Percentiles rank a stretch among this genome's conserved stretches.
Conservation (phyloP, 2,113 vertebrate species). For the Tachysurus vachellii region DNA sequence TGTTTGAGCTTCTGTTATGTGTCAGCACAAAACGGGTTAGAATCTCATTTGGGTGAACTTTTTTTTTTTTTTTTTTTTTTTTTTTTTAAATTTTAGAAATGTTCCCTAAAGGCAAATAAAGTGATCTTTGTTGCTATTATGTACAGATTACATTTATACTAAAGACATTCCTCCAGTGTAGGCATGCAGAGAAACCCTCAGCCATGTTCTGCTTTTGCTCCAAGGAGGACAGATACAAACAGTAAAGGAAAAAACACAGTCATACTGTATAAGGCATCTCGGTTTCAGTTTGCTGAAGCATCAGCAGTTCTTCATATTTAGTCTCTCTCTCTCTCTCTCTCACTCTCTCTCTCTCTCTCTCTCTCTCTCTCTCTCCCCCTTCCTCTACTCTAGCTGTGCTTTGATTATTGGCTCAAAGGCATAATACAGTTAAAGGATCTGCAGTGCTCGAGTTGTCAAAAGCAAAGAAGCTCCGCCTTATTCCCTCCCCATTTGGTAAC, state of each 20-base stretch:
- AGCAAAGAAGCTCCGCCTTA: neutral
- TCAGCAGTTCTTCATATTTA: constrained; percentile 35
- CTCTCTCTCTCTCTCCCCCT: constrained; percentile 25
- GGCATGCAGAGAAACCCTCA: neutral
- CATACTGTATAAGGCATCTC: constrained; percentile 18
- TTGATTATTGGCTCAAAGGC: neutral
- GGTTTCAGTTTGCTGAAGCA: constrained; percentile 32
- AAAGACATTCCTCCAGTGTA: neutral
- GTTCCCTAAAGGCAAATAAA: neutral
- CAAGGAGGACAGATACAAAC: neutral
- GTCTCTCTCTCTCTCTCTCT: neutral
- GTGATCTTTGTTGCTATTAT: neutral
- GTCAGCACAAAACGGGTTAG: neutral
- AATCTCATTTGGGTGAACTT: neutral
- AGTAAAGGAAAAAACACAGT: constrained; percentile 34
- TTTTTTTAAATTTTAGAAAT: neutral
- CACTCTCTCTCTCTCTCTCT: neutral
- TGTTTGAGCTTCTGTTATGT: constrained; percentile 32
- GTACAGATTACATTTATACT: neutral
- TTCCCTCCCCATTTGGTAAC: constrained; percentile 32
- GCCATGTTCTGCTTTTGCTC: neutral
- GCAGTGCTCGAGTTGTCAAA: constrained; percentile 41
- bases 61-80: constrained; percentile 29
- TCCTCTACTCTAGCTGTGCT: neutral
- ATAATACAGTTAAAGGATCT: constrained; percentile 21